Evolutionary conservation across 2,888 invertebrate species (phyloP).

Genomic region (Synanthedon tipuliformis): DNA sequence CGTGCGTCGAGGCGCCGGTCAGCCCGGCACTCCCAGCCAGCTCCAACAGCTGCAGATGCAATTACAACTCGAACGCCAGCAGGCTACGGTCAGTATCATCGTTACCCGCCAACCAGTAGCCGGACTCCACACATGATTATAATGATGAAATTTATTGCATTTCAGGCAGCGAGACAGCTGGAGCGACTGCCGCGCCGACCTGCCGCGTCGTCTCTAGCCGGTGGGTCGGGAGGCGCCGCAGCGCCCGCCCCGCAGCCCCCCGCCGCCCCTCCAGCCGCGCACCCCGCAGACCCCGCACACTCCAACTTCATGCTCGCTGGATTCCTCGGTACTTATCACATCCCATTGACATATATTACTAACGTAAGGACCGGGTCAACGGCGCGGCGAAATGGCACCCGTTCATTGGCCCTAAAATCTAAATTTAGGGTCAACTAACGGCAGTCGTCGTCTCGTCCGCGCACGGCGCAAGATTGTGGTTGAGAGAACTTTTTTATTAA

Average conservation of each 20-base stretch:
- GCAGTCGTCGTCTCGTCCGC: no score
- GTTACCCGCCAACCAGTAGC: conserved; percentile 5
- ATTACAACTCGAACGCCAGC: conserved; percentile 89
- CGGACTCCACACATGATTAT: background rate
- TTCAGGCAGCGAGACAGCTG: conserved; percentile 84
- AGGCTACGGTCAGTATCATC: conserved; percentile 73
- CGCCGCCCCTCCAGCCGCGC: conserved; percentile 53
- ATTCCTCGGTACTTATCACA: conserved; percentile 36
- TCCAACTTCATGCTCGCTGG: conserved; percentile 49
- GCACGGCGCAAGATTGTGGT: no score
- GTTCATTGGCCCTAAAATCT: no score
- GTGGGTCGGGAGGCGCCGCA: conserved; percentile 63
- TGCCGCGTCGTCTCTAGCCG: conserved; percentile 80
- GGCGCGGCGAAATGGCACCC: no score
- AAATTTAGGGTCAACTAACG: no score
- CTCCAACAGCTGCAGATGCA: conserved; percentile 97
- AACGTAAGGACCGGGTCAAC: no score
- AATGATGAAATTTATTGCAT: background rate
- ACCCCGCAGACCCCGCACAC: conserved; percentile 29
- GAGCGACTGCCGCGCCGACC: conserved; percentile 89
- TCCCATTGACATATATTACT: no score
- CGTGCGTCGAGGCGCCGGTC: conserved; percentile 79
- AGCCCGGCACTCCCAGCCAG: conserved; percentile 77
- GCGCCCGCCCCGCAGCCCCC: conserved; percentile 68
- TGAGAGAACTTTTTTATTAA: no score